Conservation (phyloP, 2,113 vertebrate species). For the cattle (Bos taurus) region ARS-UCD2.0 NC_037342.1:58901501-58902000, state of each 20-base stretch:
- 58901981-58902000: not conserved
- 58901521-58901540: conserved; percentile 30
- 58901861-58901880: not conserved
- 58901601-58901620: not conserved
- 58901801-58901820: not conserved
- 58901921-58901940: conserved; percentile 10
- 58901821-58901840: not conserved
- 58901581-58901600: conserved; percentile 4
- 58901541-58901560: conserved; percentile 32
- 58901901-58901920: not conserved
- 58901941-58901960: not conserved
- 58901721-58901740: not conserved
- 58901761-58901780: not conserved
- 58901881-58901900: not conserved
- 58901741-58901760: not conserved
- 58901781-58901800: not conserved
- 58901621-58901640: not conserved
- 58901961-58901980: not conserved
- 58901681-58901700: not conserved
- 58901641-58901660: not conserved
- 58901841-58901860: not conserved
- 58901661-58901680: not conserved
- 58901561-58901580: conserved; percentile 15
- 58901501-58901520: conserved; percentile 41
- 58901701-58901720: not conserved